Evolutionary conservation across 2,888 invertebrate species (phyloP), one percentile per base, ranked within the genome.

Genomic region (Oegoconia quadripuncta): DNA sequence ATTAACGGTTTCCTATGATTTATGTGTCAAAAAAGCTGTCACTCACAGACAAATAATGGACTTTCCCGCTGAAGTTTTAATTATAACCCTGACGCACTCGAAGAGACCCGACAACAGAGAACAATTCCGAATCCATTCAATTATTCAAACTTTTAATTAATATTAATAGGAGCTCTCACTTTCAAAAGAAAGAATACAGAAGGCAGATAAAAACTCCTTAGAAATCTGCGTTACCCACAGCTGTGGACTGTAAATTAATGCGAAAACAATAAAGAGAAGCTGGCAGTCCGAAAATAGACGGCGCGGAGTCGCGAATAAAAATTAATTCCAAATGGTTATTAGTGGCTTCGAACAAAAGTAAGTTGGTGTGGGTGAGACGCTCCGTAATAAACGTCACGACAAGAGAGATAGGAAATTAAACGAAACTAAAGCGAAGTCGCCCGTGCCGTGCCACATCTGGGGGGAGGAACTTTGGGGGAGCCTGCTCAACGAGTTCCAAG

Each of bases 101-200:
- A 71, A 67, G 73, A 62, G 74, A 72, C 70, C 69, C 70, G 70
- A 79, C 78, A 79, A 78, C 79, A 74, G 58, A 54, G 74, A 74
- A 84, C 79, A 81, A 83, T 83, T 75, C 77, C 63, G 64, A 77
- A 80, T 77, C 73, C 74, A 79, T 84, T 83, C 80, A 84, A 80
- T 86, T 83, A 84, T 84, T 82, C 79, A 83, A 86, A 86, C 78
- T 86, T 87, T 86, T 86, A 86, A 86, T 87, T 86, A 87, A 87
- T 86, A 87, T 87, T 84, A 87, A 84, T 86, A 87, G 83, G 71
- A 74, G 73, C 76, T 76, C 79, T 78, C 77, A 77, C 71, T 83
- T 79, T 75, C 75, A 74, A 82, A 84, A 79, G 83, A 83, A 86
- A 82, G 77, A 82, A 83, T 74, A 76, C 77, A 66, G 69, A 66